Conservation (phyloP, 1,140 invertebrate genomes). For the Zaprionus gabonicus region DNA sequence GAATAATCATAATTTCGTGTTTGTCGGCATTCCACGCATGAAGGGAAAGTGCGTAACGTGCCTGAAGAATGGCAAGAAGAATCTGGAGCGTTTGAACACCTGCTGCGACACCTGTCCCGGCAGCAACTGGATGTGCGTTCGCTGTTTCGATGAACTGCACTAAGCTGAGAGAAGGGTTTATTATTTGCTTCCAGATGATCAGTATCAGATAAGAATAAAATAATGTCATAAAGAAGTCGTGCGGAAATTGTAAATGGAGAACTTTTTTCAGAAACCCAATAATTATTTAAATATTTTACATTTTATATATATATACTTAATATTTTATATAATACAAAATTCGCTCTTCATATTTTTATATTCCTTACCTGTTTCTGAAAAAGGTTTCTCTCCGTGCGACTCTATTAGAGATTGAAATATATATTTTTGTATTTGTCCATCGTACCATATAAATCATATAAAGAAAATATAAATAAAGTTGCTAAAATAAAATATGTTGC, state of each 20-base stretch:
- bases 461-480: neutral
- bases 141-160: conserved; percentile 68
- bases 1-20: conserved; percentile 64
- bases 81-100: conserved; percentile 53
- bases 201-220: neutral
- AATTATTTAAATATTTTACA: too few relatives aligned
- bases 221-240: neutral
- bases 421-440: conserved; percentile 1
- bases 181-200: neutral
- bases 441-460: neutral
- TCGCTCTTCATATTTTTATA: neutral
- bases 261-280: neutral
- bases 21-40: conserved; percentile 58
- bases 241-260: neutral
- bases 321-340: neutral
- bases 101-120: conserved; percentile 71
- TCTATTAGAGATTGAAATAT: neutral
- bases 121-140: conserved; percentile 73
- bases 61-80: conserved; percentile 44
- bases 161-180: neutral
- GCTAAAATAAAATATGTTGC: neutral
- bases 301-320: neutral
- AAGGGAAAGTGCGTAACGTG: conserved; percentile 73
- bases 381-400: neutral
- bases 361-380: neutral